Evolutionary conservation across 2,888 invertebrate genomes (phyloP).

Genomic region (Meloe dianella): DNA sequence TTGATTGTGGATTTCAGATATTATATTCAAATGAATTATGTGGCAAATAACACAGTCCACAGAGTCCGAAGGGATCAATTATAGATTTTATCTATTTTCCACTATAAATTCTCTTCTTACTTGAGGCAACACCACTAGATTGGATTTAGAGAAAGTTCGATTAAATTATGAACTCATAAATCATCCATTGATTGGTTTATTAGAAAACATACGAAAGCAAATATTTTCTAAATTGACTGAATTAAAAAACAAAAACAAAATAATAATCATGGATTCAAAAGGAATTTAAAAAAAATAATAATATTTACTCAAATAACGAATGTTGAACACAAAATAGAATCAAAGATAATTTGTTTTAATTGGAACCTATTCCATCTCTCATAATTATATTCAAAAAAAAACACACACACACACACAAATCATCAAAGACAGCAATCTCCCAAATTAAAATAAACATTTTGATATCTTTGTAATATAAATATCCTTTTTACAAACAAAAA

Average conservation of each 20-base stretch:
- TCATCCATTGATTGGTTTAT: not conserved
- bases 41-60: not conserved
- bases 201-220: no score
- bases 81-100: constrained; percentile 3
- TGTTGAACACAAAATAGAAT: not conserved
- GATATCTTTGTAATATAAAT: no score
- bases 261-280: no score
- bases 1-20: constrained; percentile 4
- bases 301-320: not conserved
- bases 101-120: not conserved
- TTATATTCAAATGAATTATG: not conserved
- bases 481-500: no score
- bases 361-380: not conserved
- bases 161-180: not conserved
- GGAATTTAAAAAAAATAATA: not conserved
- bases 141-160: not conserved
- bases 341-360: constrained; percentile 5
- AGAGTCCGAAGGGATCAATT: constrained; percentile 2
- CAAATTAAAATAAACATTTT: no score
- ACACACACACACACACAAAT: not conserved
- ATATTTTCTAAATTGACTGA: no score
- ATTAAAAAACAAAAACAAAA: no score
- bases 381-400: not conserved
- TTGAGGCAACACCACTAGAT: not conserved
- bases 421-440: not conserved